A percentile compares a stretch with the other conserved stretches of the same genome.
These are phyloP conservation scores for Yasuhikotakia modesta DNA, from an alignment of 2,797 vertebrate species.

Conservation along the genomic window DNA sequence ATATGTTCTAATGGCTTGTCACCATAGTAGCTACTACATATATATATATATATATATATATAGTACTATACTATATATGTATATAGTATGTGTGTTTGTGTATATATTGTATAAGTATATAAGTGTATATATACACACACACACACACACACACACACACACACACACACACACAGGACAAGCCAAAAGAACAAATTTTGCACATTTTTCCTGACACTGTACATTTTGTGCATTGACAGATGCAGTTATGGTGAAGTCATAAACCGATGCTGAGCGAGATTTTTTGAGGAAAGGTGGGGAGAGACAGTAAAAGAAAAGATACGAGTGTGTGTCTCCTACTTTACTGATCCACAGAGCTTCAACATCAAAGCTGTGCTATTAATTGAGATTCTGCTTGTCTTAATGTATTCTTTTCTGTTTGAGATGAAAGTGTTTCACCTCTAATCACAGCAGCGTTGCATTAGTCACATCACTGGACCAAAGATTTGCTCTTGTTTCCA, in stretches of 20 bases:
- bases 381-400: conserved; percentile 37
- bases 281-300: neutral
- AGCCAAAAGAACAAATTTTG: neutral
- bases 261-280: neutral
- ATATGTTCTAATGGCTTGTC: neutral
- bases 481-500: conserved; percentile 20
- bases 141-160: too few relatives aligned
- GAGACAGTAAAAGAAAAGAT: conserved; percentile 6
- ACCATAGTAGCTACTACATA: neutral
- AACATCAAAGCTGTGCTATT: conserved; percentile 45
- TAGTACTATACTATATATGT: too few relatives aligned
- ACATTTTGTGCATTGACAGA: neutral
- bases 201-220: neutral
- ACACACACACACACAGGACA: neutral
- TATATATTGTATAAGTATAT: too few relatives aligned
- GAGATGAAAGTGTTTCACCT: conserved; percentile 32
- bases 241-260: neutral
- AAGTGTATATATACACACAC: too few relatives aligned
- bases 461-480: conserved; percentile 26
- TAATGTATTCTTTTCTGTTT: conserved; percentile 27
- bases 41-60: too few relatives aligned
- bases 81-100: too few relatives aligned
- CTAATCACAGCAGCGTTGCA: conserved; percentile 28
- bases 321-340: neutral
- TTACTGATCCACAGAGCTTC: conserved; percentile 36